Conservation (phyloP, 2,113 vertebrate genomes). For the Dromiciops gliroides region DNA sequence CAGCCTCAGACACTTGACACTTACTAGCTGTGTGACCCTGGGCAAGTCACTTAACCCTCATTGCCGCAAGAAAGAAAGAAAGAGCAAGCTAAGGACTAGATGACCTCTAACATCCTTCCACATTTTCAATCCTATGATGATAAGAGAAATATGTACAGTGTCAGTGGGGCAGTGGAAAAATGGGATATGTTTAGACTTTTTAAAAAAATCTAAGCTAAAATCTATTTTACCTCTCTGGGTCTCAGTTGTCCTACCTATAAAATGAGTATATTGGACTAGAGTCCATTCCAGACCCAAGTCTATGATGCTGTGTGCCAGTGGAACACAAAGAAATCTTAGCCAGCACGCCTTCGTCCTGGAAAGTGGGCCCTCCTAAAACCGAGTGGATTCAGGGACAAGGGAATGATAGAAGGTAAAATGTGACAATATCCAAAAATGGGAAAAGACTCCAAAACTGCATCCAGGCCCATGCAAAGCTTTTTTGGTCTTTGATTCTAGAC, state of each 20-base stretch:
- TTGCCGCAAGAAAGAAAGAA: too few relatives aligned
- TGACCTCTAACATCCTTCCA: background rate
- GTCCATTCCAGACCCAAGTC: background rate
- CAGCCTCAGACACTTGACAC: too few relatives aligned
- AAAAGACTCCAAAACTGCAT: background rate
- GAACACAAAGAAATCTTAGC: background rate
- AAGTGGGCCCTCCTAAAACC: background rate
- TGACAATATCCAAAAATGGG: background rate
- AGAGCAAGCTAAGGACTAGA: too few relatives aligned
- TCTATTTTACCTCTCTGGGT: background rate
- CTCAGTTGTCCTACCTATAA: background rate
- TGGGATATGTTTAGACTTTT: background rate
- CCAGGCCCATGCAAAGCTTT: background rate
- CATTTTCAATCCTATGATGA: background rate
- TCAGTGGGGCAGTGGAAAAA: background rate
- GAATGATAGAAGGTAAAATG: background rate
- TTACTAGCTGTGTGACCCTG: too few relatives aligned
- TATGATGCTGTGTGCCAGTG: background rate
- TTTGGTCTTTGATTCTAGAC: background rate
- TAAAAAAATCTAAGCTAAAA: background rate
- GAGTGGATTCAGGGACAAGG: background rate
- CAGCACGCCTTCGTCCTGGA: background rate
- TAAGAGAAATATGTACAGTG: background rate
- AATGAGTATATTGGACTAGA: background rate
- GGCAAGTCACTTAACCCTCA: too few relatives aligned